A percentile compares a stretch with the other conserved stretches of the same genome.
Conservation (phyloP, 2,888 invertebrate species). For the Drosophila histrio region DNA sequence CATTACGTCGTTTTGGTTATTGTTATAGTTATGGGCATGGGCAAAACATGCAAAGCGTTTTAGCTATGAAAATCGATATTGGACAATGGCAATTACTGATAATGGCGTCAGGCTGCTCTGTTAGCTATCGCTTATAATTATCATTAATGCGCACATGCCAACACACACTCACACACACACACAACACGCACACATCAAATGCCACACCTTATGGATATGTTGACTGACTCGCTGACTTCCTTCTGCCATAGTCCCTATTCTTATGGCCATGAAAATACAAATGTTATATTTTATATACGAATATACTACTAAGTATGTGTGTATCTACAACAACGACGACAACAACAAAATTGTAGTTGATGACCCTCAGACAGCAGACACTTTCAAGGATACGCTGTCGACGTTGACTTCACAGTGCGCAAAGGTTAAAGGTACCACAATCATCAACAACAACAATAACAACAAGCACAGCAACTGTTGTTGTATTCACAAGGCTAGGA, state of each 20-base stretch:
- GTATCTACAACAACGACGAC: conserved; percentile 17
- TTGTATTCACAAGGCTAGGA: conserved; percentile 64
- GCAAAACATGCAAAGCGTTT: conserved; percentile 67
- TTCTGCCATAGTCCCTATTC: conserved; percentile 33
- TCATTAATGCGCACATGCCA: conserved; percentile 42
- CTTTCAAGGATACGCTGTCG: conserved; percentile 69
- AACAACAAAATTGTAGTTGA: conserved; percentile 65
- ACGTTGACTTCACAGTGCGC: conserved; percentile 31
- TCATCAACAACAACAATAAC: conserved; percentile 22
- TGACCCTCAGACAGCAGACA: conserved; percentile 79
- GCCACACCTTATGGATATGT: conserved; percentile 38
- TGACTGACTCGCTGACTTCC: conserved; percentile 10
- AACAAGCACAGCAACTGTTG: conserved; percentile 26
- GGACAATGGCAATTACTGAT: conserved; percentile 72
- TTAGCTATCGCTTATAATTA: conserved; percentile 48
- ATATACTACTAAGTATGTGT: not conserved
- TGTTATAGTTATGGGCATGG: conserved; percentile 32
- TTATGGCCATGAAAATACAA: conserved; percentile 40
- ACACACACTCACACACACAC: conserved; percentile 18
- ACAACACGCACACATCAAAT: conserved; percentile 14
- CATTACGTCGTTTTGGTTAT: conserved; percentile 18
- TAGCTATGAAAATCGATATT: conserved; percentile 70
- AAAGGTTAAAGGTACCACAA: conserved; percentile 78
- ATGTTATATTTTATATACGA: conserved; percentile 12
- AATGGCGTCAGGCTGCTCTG: conserved; percentile 40